A percentile compares a stretch with the other conserved stretches of the same genome.
Conservation (phyloP, 2,888 invertebrate species). For the Idaea dimidiata region DNA sequence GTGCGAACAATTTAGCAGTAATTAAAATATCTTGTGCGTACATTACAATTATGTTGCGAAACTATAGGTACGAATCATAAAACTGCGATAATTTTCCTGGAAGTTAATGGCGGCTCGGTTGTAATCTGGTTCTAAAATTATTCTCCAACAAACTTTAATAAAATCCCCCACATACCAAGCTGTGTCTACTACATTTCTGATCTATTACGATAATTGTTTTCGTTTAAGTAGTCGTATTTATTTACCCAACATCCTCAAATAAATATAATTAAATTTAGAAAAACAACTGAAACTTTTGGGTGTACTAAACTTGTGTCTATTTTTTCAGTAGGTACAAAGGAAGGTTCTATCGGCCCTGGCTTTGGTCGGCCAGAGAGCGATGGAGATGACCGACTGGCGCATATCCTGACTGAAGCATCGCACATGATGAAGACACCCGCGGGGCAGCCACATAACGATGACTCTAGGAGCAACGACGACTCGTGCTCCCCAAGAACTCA, state of each 20-base stretch:
- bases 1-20: constrained; percentile 65
- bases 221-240: background rate
- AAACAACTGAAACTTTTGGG: no score
- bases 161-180: background rate
- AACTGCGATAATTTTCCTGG: constrained; percentile 30
- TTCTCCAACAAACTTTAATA: background rate
- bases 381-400: constrained; percentile 95
- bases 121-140: constrained; percentile 16
- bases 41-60: constrained; percentile 46
- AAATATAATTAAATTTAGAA: no score
- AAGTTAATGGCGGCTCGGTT: constrained; percentile 20
- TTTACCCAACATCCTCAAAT: background rate
- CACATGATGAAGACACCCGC: constrained; percentile 89
- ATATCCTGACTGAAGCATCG: constrained; percentile 95
- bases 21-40: constrained; percentile 63
- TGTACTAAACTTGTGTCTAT: constrained; percentile 14
- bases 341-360: constrained; percentile 87
- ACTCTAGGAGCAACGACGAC: constrained; percentile 89
- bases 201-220: background rate
- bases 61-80: constrained; percentile 35
- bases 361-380: constrained; percentile 88
- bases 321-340: constrained; percentile 86
- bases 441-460: constrained; percentile 71
- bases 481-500: constrained; percentile 89
- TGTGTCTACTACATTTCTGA: constrained; percentile 4